Percentiles rank a stretch among this genome's conserved stretches.
phyloP scores from a whole-genome alignment of 2,888 invertebrate genomes.

The Pterostichus madidus region DNA sequence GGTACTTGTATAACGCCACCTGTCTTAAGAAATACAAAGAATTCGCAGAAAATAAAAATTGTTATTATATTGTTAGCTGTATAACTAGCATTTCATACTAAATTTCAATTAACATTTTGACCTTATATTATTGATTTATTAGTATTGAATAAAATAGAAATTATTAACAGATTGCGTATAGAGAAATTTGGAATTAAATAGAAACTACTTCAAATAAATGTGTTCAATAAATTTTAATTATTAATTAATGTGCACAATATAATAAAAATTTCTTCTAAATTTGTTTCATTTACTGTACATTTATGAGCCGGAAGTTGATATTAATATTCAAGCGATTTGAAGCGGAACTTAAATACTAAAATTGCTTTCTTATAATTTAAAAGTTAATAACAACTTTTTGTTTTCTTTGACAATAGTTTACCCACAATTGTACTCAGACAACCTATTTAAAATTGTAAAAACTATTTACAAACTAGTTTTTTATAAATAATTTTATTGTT shows the following conservation, averaged over 20 bases:
- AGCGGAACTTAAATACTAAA: constrained; percentile 11
- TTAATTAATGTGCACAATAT: neutral
- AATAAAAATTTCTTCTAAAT: neutral
- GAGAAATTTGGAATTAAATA: no score
- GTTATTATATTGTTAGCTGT: no score
- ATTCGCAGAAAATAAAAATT: no score
- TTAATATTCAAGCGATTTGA: constrained; percentile 1
- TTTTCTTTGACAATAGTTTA: constrained; percentile 21
- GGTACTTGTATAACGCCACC: no score
- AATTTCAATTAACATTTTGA: no score
- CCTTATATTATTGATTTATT: no score
- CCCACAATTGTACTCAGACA: neutral
- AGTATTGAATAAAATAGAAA: no score
- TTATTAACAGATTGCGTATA: no score
- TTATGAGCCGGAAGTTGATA: constrained; percentile 6
- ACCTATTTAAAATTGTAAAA: constrained; percentile 33
- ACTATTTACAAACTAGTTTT: neutral
- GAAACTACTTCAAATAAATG: no score
- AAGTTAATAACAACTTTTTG: constrained; percentile 19
- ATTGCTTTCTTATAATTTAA: neutral
- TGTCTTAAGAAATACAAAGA: no score
- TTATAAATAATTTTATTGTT: constrained; percentile 17
- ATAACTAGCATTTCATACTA: no score
- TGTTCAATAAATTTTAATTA: no score
- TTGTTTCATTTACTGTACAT: constrained; percentile 11